Percentiles rank a stretch among this genome's conserved stretches.
Evolutionary conservation across 2,888 invertebrate genomes (phyloP).

Genomic region (Lycocerus yunnanus): DNA sequence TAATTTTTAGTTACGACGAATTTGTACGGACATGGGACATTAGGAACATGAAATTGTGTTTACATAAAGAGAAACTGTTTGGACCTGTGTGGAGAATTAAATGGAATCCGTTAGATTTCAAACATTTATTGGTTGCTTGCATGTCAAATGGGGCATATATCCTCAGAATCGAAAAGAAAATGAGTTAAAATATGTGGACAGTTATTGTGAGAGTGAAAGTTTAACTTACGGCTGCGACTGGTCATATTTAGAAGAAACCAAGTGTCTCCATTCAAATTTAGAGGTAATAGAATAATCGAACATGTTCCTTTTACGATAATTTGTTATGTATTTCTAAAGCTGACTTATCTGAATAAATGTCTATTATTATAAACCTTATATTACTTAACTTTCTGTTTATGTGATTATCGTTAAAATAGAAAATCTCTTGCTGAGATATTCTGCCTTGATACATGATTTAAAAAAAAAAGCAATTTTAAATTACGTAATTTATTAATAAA

Average conservation of each 20-base stretch:
- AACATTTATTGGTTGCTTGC: slow-evolving; percentile 75
- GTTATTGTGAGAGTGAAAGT: slow-evolving; percentile 78
- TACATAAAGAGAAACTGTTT: slow-evolving; percentile 63
- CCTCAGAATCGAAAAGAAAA: slow-evolving; percentile 50
- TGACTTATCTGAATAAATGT: not conserved
- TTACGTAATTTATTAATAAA: too few species aligned
- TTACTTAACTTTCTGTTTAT: too few species aligned
- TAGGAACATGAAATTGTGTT: slow-evolving; percentile 67
- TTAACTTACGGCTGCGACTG: slow-evolving; percentile 91
- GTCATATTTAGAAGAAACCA: slow-evolving; percentile 54
- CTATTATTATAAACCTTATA: too few species aligned
- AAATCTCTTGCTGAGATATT: too few species aligned
- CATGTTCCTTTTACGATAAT: slow-evolving; percentile 85
- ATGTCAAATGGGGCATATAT: slow-evolving; percentile 88
- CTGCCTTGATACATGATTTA: too few species aligned
- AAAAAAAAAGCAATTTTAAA: too few species aligned
- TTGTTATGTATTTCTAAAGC: slow-evolving; percentile 63
- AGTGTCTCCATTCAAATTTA: slow-evolving; percentile 35
- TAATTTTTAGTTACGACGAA: slow-evolving; percentile 78
- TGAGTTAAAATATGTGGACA: slow-evolving; percentile 56
- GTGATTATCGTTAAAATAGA: too few species aligned
- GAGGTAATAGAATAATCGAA: slow-evolving; percentile 58
- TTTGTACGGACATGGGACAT: slow-evolving; percentile 82
- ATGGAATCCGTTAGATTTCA: slow-evolving; percentile 69
- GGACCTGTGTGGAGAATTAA: slow-evolving; percentile 92